Base-by-base conservation (phyloP, 1,140 invertebrate genomes). In the Drosophila lacteicornis region DNA sequence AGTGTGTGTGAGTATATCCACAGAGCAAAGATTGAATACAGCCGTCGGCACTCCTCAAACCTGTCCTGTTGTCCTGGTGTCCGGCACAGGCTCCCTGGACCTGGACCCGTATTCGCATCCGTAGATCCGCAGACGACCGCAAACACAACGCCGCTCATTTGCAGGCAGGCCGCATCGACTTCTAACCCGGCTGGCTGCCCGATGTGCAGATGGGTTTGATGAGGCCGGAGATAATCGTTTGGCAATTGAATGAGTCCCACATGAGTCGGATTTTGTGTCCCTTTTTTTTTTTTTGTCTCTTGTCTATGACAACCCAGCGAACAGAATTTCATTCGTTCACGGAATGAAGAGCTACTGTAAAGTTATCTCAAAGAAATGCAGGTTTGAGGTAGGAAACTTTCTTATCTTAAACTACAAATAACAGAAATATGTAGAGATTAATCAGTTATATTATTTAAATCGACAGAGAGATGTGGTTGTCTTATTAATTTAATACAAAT, bases 171-270 rank as follows among this genome's bases (percentile, higher is more conserved):
- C 75, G 53, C 75, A 78, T 78, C 49, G 59, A 66, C 67, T 43
- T 38, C 38, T 49, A 40, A 47, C 57, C 40, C 50, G 50, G 9
- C 36, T 36, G 25, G 47, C 25, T 19, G 30, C 30, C 30, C 17
- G 49, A 67, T 43, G 45, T 46, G 33, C 45, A 19, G 56, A 76
- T 68, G 62, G 67, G 55, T 77, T 77, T 77, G 73, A 60, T 60
- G 56, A 49, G 63, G 65, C 57, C 51, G 75, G 75, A 78, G 75
- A 77, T 77, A 78, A 78, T 77, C 75, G 75, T 58, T 57, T 78
- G 65, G 63, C 75, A 78, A 78, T 78, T 78, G 74, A 78, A 78
- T 78, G 75, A 69, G 67, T 47, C 65, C 51, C 50, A 77, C 57
- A 62, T 78, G 73, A 55, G 17, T 47, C 62, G 73, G 62, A 25